Percentiles rank a stretch among this genome's conserved stretches.
These are phyloP conservation scores for Dicrurus megarhynchus DNA, from an alignment of 2,113 vertebrate species.

Conservation along the genomic window DNA sequence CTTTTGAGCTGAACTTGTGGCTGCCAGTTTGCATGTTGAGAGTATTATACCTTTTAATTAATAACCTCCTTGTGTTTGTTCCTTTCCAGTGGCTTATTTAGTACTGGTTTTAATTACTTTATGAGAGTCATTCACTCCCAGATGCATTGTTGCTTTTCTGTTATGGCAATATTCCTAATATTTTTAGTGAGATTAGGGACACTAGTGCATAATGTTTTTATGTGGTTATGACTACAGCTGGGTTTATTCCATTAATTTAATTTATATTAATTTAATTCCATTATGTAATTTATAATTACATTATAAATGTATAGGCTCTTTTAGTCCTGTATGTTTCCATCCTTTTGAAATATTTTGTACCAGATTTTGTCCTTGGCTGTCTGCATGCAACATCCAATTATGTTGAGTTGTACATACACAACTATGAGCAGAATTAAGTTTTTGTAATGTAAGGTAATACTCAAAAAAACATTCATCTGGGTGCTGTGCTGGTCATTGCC, in stretches of 20 bases:
- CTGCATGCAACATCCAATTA: neutral
- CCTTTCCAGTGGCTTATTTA: neutral
- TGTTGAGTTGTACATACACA: neutral
- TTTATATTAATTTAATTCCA: too few relatives aligned
- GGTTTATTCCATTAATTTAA: constrained; percentile 15
- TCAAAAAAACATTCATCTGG: neutral
- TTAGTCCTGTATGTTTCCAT: neutral
- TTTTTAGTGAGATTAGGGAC: constrained; percentile 1
- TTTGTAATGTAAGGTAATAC: neutral
- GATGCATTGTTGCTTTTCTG: constrained; percentile 1
- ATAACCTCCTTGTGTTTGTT: neutral
- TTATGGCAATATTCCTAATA: neutral
- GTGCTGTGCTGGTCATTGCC: neutral
- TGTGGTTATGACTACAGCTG: constrained; percentile 20
- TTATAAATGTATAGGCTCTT: constrained; percentile 1
- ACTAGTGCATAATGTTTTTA: constrained; percentile 1
- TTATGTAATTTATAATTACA: too few relatives aligned
- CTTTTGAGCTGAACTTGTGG: neutral
- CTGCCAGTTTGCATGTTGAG: neutral
- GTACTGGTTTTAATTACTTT: constrained; percentile 5
- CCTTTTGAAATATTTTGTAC: constrained; percentile 13
- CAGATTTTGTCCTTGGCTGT: constrained; percentile 7
- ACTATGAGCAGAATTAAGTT: neutral
- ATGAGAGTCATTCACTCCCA: neutral
- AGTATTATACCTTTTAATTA: neutral